Percentiles rank a stretch among this genome's conserved stretches.
Evolutionary conservation across 2,113 vertebrate genomes (phyloP).

Genomic region (Elachura formosa): DNA sequence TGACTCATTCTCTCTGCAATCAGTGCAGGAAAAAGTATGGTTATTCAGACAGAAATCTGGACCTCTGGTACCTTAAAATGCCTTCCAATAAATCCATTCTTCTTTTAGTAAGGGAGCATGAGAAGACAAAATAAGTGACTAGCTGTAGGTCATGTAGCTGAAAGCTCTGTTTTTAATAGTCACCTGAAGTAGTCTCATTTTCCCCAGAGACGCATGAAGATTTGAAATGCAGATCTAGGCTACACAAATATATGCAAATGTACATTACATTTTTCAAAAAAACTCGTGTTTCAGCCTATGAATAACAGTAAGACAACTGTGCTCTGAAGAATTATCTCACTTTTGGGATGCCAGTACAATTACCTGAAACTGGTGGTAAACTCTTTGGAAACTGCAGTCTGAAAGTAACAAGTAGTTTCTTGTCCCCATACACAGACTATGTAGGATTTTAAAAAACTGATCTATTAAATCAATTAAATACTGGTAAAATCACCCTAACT

Average conservation of each 20-base stretch:
- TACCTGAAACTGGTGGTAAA: not conserved
- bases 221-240: not conserved
- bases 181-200: not conserved
- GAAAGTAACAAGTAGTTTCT: not conserved
- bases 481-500: not conserved
- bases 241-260: not conserved
- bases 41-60: not conserved
- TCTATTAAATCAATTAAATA: not conserved
- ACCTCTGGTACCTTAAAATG: not conserved
- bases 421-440: not conserved
- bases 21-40: fast-evolving
- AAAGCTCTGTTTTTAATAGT: not conserved
- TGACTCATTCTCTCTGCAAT: not conserved
- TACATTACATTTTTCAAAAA: not conserved
- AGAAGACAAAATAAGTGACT: not conserved
- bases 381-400: not conserved
- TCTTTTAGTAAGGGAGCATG: not conserved
- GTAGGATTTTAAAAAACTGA: not conserved
- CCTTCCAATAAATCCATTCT: not conserved
- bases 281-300: not conserved
- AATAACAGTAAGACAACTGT: not conserved
- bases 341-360: not conserved
- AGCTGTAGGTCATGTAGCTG: not conserved
- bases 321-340: not conserved
- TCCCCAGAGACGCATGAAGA: not conserved